phyloP scores from a whole-genome alignment of 2,113 vertebrate species.

The Xyrauchen texanus region DNA sequence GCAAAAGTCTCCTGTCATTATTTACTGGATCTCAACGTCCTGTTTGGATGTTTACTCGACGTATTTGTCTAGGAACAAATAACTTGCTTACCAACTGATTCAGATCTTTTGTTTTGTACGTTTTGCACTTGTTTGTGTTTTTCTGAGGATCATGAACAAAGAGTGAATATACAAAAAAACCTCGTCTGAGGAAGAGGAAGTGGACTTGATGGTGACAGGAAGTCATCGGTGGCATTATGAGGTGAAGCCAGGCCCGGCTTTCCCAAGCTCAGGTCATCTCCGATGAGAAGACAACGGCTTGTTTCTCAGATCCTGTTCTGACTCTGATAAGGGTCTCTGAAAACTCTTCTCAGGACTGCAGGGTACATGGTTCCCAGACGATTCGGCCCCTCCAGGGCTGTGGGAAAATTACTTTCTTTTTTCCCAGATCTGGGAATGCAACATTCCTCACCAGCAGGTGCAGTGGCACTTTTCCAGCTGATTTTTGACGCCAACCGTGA shows the following conservation, averaged over 20 bases:
- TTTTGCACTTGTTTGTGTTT: conserved; percentile 7
- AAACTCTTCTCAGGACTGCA: neutral
- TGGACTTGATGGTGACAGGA: conserved; percentile 13
- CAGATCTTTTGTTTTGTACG: conserved; percentile 44
- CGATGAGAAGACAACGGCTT: neutral
- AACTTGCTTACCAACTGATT: conserved; percentile 44
- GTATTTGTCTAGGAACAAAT: conserved; percentile 44
- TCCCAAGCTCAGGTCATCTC: neutral
- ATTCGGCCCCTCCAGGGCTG: no score
- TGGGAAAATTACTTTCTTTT: neutral
- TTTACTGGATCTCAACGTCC: conserved; percentile 57
- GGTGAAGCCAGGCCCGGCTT: neutral
- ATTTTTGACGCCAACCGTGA: no score
- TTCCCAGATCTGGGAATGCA: neutral
- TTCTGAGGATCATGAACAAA: conserved; percentile 11
- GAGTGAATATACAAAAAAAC: conserved; percentile 7
- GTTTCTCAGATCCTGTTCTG: neutral
- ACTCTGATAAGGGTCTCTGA: neutral
- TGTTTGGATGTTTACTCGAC: conserved; percentile 61
- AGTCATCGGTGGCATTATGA: neutral
- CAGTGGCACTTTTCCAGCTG: no score
- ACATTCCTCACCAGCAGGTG: no score
- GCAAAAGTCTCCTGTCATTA: conserved; percentile 50
- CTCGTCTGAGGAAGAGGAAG: conserved; percentile 22
- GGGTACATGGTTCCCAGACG: no score